Base-by-base conservation (phyloP, 2,888 invertebrate genomes). In the Drosophila birchii region DNA sequence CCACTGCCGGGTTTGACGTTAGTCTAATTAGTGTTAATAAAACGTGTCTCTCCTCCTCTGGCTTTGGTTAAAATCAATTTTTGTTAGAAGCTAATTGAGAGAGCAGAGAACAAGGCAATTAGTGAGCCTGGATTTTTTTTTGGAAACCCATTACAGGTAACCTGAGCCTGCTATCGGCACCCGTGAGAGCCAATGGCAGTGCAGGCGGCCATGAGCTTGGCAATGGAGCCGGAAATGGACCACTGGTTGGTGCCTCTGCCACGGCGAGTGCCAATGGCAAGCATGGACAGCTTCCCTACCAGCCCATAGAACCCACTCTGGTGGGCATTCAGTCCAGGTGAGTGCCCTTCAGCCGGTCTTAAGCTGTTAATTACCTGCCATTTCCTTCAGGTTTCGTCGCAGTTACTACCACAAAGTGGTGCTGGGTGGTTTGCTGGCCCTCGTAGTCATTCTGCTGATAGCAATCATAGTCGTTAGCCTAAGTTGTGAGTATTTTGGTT, bases 391-490 rank as follows among this genome's bases (percentile, higher is more conserved):
- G 86, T 95, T 95, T 83, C 94, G 94, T 81, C 94, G 94, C 91
- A 94, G 94, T 93, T 94, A 94, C 78, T 94, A 94, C 86, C 94
- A 94, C 77, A 94, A 94, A 91, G 90, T 94, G 71, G 80, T 94
- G 14, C 80, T 94, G 12, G 88, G 94, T 16, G 67, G 94, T 16
- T 90, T 95, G 34, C 78, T 94, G 54, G 76, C 94, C 39, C 80
- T 95, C 75, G 92, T 95, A 55, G 76, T 95, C 59, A 69, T 94
- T 43, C 89, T 95, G 81, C 75, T 95, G 43, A 93, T 94, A 87
- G 92, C 94, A 88, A 93, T 94, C 75, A 93, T 95, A 91, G 90
- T 94, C 23, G 92, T 95, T 91, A 93, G 94, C 64, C 83, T 93
- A 78, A 92, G 93, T 80, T 93, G 95, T 95, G 83, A 94, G 94